Evolutionary conservation across 1,140 invertebrate genomes (phyloP).

Genomic region (Drosophila eugracilis): DNA sequence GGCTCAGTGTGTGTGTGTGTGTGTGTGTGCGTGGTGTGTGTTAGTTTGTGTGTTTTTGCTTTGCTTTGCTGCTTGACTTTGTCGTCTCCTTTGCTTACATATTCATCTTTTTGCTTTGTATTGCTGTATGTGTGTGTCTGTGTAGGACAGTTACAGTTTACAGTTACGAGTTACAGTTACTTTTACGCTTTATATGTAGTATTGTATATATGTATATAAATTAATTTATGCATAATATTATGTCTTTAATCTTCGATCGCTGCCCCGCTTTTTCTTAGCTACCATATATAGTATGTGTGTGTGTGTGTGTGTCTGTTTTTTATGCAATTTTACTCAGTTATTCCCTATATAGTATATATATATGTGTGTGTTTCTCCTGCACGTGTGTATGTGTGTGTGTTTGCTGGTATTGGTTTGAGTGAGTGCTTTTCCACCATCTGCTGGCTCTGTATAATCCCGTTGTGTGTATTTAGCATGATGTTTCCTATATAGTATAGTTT

Average conservation of each 20-base stretch:
- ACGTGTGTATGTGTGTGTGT: slow-evolving; percentile 8
- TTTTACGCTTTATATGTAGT: slow-evolving; percentile 53
- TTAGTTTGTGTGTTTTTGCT: slow-evolving; percentile 10
- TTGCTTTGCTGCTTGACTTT: slow-evolving; percentile 36
- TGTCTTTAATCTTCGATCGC: slow-evolving; percentile 66
- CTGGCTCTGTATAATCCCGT: slow-evolving; percentile 28
- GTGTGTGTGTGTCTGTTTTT: slow-evolving; percentile 5
- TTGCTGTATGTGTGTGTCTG: slow-evolving; percentile 56
- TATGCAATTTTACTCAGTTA: slow-evolving; percentile 49
- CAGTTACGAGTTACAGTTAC: slow-evolving; percentile 62
- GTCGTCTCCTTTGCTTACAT: slow-evolving; percentile 46
- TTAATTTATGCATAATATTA: slow-evolving; percentile 68
- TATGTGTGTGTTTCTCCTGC: slow-evolving; percentile 24
- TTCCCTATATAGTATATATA: slow-evolving; percentile 39
- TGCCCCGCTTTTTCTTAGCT: slow-evolving; percentile 41
- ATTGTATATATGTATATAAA: slow-evolving; percentile 67
- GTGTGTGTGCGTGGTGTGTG: slow-evolving; percentile 9
- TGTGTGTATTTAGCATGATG: slow-evolving; percentile 26
- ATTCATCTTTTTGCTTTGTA: slow-evolving; percentile 59
- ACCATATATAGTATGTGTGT: slow-evolving; percentile 39
- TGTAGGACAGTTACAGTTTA: slow-evolving; percentile 37
- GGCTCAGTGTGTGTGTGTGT: slow-evolving; percentile 18
- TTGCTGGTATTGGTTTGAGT: slow-evolving; percentile 17
- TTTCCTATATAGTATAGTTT: slow-evolving; percentile 26
- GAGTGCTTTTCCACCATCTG: slow-evolving; percentile 21